phyloP scores from a whole-genome alignment of 2,113 vertebrate species.

The Elephas maximus region DNA sequence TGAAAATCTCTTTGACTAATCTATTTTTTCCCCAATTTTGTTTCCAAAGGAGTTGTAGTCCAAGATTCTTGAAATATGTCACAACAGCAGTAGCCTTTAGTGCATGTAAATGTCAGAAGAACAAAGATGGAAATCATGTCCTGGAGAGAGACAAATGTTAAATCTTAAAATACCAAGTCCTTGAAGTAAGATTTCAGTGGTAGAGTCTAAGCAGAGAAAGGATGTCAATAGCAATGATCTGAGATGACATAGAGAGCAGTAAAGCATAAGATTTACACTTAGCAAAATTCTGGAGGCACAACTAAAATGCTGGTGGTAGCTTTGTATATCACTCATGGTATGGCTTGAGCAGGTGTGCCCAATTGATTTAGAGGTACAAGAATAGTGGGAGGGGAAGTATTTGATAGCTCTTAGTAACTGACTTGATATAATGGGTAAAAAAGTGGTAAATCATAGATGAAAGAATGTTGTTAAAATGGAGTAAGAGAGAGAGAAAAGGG shows the following conservation, averaged over 20 bases:
- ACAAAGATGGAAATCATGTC: neutral
- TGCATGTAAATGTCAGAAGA: neutral
- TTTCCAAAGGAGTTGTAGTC: neutral
- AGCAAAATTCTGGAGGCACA: neutral
- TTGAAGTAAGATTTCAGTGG: constrained; percentile 13
- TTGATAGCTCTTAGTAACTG: neutral
- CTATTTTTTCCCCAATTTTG: neutral
- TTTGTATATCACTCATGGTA: neutral
- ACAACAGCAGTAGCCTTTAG: constrained; percentile 1
- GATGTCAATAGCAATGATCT: neutral
- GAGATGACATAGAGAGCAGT: neutral
- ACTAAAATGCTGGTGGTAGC: neutral
- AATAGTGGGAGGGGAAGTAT: neutral
- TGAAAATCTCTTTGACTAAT: neutral
- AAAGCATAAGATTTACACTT: neutral
- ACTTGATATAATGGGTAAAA: neutral
- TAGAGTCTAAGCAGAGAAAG: neutral
- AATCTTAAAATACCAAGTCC: neutral
- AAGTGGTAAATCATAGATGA: neutral
- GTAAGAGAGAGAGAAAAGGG: no score
- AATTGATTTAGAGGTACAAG: neutral
- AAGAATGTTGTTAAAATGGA: neutral
- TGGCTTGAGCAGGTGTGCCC: neutral
- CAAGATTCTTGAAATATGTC: neutral
- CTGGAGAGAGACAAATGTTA: neutral